phyloP scores from a whole-genome alignment of 2,113 vertebrate genomes.

The Cathartes aura region DNA sequence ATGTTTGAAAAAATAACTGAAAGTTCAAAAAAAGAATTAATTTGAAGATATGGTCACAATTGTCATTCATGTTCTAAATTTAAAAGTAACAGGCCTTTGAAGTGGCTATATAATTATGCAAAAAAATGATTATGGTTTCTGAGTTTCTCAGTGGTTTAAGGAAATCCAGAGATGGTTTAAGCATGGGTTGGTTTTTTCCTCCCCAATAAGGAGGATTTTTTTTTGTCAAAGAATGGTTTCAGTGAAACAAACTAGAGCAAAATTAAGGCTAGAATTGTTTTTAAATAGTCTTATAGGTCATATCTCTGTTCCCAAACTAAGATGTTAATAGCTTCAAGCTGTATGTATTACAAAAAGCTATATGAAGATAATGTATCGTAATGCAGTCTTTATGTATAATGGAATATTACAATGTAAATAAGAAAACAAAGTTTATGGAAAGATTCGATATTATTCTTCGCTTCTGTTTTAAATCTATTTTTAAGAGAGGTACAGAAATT shows the following conservation, averaged over 20 bases:
- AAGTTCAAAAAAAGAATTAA: constrained; percentile 1
- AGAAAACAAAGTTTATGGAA: constrained; percentile 82
- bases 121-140: constrained; percentile 54
- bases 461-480: constrained; percentile 86
- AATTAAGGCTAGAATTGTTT: constrained; percentile 66
- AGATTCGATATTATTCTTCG: constrained; percentile 81
- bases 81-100: constrained; percentile 37
- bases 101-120: constrained; percentile 63
- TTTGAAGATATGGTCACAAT: constrained; percentile 45
- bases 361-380: constrained; percentile 77
- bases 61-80: constrained; percentile 56
- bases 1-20: constrained; percentile 34
- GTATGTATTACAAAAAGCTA: constrained; percentile 76
- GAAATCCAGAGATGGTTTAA: constrained; percentile 69
- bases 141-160: constrained; percentile 70
- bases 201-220: constrained; percentile 66
- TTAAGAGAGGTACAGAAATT: constrained; percentile 83
- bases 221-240: constrained; percentile 78
- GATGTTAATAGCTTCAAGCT: constrained; percentile 74
- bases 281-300: constrained; percentile 71
- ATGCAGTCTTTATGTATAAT: constrained; percentile 80
- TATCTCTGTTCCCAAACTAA: constrained; percentile 70
- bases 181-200: constrained; percentile 27
- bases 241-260: constrained; percentile 78
- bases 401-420: constrained; percentile 83